These are phyloP conservation scores for Meandrusa payeni DNA, from an alignment of 2,888 invertebrate genomes.

Conservation along the genomic window DNA sequence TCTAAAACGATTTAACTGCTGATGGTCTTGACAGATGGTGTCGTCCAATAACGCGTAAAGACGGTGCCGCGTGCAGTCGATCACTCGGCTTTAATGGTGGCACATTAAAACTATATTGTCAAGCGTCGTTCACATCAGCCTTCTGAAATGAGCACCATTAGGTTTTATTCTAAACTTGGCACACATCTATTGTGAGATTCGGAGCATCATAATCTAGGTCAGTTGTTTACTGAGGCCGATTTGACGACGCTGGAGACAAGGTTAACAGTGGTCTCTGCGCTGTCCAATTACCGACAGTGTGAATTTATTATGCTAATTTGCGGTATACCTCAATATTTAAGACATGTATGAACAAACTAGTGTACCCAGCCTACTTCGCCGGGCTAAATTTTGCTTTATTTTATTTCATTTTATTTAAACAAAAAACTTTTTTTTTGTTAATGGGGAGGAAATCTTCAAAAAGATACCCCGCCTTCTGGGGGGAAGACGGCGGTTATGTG, in stretches of 20 bases:
- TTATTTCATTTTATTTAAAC: too few relatives aligned
- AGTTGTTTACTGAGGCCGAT: constrained; percentile 65
- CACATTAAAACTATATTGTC: constrained; percentile 26
- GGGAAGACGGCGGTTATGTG: too few relatives aligned
- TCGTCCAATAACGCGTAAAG: constrained; percentile 25
- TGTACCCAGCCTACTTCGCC: too few relatives aligned
- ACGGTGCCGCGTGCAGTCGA: constrained; percentile 26
- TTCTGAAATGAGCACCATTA: constrained; percentile 13
- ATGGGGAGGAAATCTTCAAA: too few relatives aligned
- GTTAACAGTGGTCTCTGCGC: constrained; percentile 35
- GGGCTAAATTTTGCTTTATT: too few relatives aligned
- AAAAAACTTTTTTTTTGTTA: too few relatives aligned
- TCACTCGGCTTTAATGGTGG: constrained; percentile 25
- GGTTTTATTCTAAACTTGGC: constrained; percentile 54
- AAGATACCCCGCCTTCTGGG: too few relatives aligned
- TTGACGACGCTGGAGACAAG: constrained; percentile 36
- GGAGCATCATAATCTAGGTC: constrained; percentile 69
- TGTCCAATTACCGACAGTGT: constrained; percentile 30
- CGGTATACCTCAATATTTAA: too few relatives aligned
- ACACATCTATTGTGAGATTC: constrained; percentile 60
- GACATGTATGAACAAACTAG: too few relatives aligned
- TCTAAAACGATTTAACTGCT: constrained; percentile 14
- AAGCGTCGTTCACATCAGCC: constrained; percentile 8
- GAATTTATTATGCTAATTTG: too few relatives aligned
- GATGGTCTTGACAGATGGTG: constrained; percentile 21